Evolutionary conservation across 2,113 vertebrate genomes (phyloP).

Genomic region (Asarcornis scutulata): DNA sequence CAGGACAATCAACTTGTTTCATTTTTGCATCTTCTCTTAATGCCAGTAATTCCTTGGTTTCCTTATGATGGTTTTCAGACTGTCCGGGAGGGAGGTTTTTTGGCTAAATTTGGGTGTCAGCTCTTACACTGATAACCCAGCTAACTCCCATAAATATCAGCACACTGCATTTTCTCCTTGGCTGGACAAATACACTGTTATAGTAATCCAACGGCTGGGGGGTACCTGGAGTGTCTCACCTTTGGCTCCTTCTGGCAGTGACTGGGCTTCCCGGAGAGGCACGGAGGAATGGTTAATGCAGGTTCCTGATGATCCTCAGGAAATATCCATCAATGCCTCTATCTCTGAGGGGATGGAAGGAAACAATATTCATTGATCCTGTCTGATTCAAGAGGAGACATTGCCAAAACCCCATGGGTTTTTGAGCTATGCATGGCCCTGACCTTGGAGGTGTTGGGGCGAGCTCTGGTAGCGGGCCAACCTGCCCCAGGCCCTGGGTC

Average conservation of each 20-base stretch:
- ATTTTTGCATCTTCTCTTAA: not conserved
- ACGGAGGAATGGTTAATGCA: not conserved
- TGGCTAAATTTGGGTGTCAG: not conserved
- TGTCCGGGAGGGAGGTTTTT: not conserved
- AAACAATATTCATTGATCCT: not conserved
- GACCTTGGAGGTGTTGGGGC: not conserved
- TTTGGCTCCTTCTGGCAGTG: rapidly evolving
- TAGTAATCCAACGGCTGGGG: rapidly evolving
- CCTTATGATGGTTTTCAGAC: not conserved
- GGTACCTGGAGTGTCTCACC: not conserved
- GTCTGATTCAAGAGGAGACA: not conserved
- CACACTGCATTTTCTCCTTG: not conserved
- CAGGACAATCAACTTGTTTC: not conserved
- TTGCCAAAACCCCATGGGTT: not conserved
- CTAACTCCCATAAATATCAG: not conserved
- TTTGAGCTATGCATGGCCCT: not conserved
- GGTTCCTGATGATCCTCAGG: not conserved
- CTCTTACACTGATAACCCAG: not conserved
- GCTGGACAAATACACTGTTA: not conserved
- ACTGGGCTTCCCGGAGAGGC: not conserved
- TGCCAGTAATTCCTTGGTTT: not conserved
- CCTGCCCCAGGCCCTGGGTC: rapidly evolving
- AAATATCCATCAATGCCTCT: not conserved
- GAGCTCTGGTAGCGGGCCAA: rapidly evolving
- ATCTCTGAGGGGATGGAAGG: not conserved